phyloP scores from a whole-genome alignment of 2,888 invertebrate genomes.

The Protula sp. region DNA sequence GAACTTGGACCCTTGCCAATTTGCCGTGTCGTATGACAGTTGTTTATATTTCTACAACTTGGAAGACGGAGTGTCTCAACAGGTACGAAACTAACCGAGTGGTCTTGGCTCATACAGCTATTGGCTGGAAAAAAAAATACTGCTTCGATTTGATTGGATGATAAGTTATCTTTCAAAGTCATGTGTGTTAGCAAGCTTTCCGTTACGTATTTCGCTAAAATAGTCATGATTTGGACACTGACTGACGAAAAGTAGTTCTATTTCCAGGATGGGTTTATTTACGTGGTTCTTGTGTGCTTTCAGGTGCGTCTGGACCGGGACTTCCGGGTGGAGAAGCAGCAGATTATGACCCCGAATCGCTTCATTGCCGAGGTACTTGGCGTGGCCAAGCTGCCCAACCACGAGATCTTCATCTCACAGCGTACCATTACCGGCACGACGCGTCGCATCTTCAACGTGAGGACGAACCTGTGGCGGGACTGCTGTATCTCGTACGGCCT shows the following conservation, averaged over 20 bases:
- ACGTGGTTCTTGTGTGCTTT: background rate
- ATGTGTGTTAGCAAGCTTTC: no score
- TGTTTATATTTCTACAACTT: conserved; percentile 13
- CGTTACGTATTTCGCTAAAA: no score
- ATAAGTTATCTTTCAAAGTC: no score
- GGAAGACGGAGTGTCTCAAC: conserved; percentile 18
- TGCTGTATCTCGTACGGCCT: conserved; percentile 10
- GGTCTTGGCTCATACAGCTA: no score
- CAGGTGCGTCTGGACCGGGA: conserved; percentile 12
- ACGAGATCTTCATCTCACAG: conserved; percentile 16
- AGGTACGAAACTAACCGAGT: no score
- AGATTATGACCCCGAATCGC: conserved; percentile 18
- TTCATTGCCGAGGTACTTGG: conserved; percentile 14
- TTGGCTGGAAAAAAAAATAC: no score
- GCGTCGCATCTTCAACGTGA: conserved; percentile 19
- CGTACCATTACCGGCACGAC: conserved; percentile 16
- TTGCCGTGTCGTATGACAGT: conserved; percentile 16
- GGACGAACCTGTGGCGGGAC: conserved; percentile 20
- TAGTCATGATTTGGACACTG: no score
- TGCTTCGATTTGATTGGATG: no score
- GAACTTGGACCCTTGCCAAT: conserved; percentile 15
- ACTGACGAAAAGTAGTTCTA: no score
- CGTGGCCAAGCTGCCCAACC: conserved; percentile 15
- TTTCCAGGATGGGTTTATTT: no score
- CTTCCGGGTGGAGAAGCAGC: conserved; percentile 10